Percentiles rank a stretch among this genome's conserved stretches.
phyloP scores from a whole-genome alignment of 53 echinoderm and acorn worm genomes.

The Stichopus horrens region DNA sequence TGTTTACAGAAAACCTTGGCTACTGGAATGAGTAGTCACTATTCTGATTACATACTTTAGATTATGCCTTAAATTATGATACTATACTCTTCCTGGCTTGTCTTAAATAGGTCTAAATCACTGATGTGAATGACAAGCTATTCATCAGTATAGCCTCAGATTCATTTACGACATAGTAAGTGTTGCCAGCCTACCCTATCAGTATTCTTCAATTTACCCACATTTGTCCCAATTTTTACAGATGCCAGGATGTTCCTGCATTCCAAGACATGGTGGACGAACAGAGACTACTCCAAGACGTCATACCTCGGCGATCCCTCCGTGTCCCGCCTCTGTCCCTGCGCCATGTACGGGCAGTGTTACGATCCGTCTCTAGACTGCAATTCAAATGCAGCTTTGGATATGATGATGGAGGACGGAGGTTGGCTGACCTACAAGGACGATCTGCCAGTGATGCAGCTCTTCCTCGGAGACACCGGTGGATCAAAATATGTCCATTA shows the following conservation, averaged over 20 bases:
- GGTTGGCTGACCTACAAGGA: slow-evolving; percentile 47
- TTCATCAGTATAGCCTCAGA: too few species aligned
- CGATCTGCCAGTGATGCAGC: slow-evolving; percentile 44
- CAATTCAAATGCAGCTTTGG: slow-evolving; percentile 29
- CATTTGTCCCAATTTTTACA: background rate
- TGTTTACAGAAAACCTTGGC: too few species aligned
- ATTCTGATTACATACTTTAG: too few species aligned
- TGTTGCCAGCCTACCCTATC: background rate
- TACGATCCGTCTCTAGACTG: slow-evolving; percentile 28
- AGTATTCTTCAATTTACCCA: background rate
- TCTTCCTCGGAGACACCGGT: slow-evolving; percentile 12
- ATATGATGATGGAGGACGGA: slow-evolving; percentile 36
- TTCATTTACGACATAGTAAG: too few species aligned
- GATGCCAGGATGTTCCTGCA: background rate
- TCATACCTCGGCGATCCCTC: background rate
- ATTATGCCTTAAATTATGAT: too few species aligned
- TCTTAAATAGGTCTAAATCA: too few species aligned
- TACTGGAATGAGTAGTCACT: too few species aligned
- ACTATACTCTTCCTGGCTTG: too few species aligned
- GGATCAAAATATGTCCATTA: background rate
- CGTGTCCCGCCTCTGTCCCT: background rate
- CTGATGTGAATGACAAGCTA: too few species aligned
- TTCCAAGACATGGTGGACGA: slow-evolving; percentile 21
- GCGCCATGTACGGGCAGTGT: slow-evolving; percentile 31
- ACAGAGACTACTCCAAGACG: slow-evolving; percentile 11